Base-by-base conservation (phyloP, 23 tunicate genomes). In the Trididemnum nubilum region DNA sequence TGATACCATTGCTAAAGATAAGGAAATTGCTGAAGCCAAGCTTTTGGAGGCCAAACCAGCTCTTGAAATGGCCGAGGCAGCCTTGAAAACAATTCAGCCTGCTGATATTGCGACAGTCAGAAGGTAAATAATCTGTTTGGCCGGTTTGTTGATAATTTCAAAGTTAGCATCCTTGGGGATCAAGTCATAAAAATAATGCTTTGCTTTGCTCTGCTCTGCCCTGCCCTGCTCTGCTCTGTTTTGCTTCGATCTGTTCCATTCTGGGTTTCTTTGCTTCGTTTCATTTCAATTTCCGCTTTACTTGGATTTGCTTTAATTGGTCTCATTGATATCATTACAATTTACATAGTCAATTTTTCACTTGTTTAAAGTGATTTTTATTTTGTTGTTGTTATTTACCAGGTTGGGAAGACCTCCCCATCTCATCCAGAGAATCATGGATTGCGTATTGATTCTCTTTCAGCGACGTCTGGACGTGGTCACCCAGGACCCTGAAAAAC, bases 51-150 rank as follows among this genome's bases (percentile, higher is more conserved):
- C 97, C 1, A 92, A 91, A 78, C 97, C 97, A 4, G 97, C 97
- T 21, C 65, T 92, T 51, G 92, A 87, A 78, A 44, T 78, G 78
- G 97, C 97, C 2, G 97, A 92, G 60, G 83, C 81, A 35, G 97
- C 98, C 0, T 51, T 93, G 76, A 93, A 93, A 40, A 93, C 98
- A 1, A 93, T 93, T 60, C 86, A 89, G 66, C 98, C 89, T 58
- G 83, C 89, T 1, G 98, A 93, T 44, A 93, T 93, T 30, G 89
- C 98, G 19, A 93, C 98, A 23, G 98, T 93, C 29, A 39, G 93
- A 88, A 88, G 82, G 98, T 88, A 71, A 38, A 50, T 44, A n/a
- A n/a, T n/a, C n/a, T n/a, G n/a, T n/a, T n/a, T n/a, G n/a, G n/a
- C n/a, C n/a, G n/a, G n/a, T n/a, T n/a, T n/a, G n/a, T n/a, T 52